Evolutionary conservation across 2,888 invertebrate species (phyloP).

Genomic region (Himalopsyche tibetana): DNA sequence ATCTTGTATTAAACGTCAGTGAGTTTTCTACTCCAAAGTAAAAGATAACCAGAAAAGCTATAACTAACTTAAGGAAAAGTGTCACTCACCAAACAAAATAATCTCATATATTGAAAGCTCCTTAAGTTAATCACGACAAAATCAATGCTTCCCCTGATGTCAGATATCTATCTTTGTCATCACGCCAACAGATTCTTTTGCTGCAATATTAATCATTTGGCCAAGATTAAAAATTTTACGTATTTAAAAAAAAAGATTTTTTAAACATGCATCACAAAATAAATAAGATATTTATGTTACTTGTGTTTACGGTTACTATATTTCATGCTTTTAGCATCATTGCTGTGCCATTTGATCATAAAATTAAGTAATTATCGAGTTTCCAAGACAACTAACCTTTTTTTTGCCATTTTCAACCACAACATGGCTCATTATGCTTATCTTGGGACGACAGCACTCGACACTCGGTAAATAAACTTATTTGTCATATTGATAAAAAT

Average conservation of each 20-base stretch:
- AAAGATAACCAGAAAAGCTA: too few species aligned
- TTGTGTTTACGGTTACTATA: not conserved
- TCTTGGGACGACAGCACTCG: not conserved
- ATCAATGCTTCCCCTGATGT: not conserved
- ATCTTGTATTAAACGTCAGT: too few species aligned
- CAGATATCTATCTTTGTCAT: not conserved
- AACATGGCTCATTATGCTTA: constrained; percentile 40
- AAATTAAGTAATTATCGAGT: not conserved
- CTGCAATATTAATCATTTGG: not conserved
- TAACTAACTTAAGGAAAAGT: too few species aligned
- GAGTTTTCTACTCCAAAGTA: too few species aligned
- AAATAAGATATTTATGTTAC: not conserved
- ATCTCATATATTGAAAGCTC: not conserved
- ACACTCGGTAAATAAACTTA: not conserved
- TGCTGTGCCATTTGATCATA: not conserved
- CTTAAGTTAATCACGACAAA: constrained; percentile 17
- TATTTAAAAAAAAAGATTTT: not conserved
- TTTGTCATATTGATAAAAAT: constrained; percentile 28
- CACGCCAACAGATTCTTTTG: constrained; percentile 27
- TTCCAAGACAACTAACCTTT: not conserved
- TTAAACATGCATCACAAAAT: not conserved
- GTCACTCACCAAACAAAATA: not conserved
- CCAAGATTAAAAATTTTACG: not conserved
- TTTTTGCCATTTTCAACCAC: constrained; percentile 35
- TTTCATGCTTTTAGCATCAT: not conserved